Percentiles rank a stretch among this genome's conserved stretches.
Evolutionary conservation across 2,888 invertebrate genomes (phyloP).

Genomic region (Branchinecta sandiegonensis): DNA sequence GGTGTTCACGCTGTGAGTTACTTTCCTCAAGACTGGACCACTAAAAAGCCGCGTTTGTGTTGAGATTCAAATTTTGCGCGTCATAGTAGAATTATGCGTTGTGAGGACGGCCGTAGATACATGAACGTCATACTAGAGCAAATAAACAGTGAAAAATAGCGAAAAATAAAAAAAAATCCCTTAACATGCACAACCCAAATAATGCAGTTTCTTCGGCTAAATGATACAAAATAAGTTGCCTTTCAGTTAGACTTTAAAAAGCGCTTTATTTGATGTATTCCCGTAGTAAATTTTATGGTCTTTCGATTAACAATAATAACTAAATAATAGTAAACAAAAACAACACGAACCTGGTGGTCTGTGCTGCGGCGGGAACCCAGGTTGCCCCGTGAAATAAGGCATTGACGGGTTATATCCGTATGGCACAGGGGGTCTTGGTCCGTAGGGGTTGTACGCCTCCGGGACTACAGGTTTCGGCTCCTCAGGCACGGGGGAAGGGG

Average conservation of each 20-base stretch:
- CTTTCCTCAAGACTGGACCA: too few relatives aligned
- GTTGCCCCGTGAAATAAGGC: slow-evolving; percentile 8
- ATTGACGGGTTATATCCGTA: neutral
- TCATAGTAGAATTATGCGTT: too few relatives aligned
- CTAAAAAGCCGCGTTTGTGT: too few relatives aligned
- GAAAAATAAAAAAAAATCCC: neutral
- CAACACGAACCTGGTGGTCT: neutral
- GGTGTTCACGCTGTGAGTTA: too few relatives aligned
- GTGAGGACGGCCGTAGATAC: neutral
- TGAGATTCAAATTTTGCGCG: too few relatives aligned
- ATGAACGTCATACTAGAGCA: neutral
- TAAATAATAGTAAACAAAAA: neutral
- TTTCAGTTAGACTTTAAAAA: too few relatives aligned
- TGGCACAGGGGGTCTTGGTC: neutral
- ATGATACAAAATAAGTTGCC: too few relatives aligned
- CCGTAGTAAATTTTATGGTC: too few relatives aligned
- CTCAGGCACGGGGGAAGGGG: slow-evolving; percentile 18
- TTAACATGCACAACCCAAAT: neutral
- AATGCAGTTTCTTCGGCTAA: too few relatives aligned
- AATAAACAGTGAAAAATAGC: neutral
- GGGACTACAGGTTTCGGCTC: slow-evolving; percentile 10
- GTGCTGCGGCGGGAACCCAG: neutral
- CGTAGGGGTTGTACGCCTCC: neutral
- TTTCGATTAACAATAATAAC: neutral
- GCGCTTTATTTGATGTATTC: too few relatives aligned